Evolutionary conservation across 1,140 invertebrate genomes (phyloP).

Genomic region (Wiebesia pumilae): DNA sequence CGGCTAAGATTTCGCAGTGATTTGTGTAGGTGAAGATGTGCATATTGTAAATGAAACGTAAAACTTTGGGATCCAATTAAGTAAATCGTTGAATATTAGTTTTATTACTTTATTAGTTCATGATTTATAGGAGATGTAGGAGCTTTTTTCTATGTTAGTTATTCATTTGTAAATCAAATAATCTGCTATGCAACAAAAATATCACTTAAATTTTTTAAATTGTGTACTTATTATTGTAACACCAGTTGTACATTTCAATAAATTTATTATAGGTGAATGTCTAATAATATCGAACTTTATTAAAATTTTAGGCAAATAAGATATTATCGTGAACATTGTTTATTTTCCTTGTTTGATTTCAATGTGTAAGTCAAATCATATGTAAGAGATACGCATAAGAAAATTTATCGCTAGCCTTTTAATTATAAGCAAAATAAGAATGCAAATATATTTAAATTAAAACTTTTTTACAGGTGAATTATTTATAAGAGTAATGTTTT

Average conservation of each 20-base stretch:
- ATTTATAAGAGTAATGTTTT: not conserved
- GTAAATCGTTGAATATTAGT: not conserved
- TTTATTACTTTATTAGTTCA: not conserved
- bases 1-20: not conserved
- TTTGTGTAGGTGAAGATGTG: not conserved
- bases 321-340: not conserved
- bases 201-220: not conserved
- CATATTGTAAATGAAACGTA: not conserved
- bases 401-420: not conserved
- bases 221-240: not conserved
- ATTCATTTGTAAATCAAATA: not conserved
- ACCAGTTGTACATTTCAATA: not conserved
- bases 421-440: not conserved
- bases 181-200: no score
- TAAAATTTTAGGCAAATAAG: not conserved
- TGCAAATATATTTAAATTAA: not conserved
- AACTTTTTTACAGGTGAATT: not conserved
- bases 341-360: not conserved
- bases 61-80: not conserved
- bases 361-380: not conserved
- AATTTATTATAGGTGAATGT: no score
- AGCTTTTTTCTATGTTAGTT: not conserved
- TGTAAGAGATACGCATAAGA: not conserved
- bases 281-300: no score
- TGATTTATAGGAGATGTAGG: not conserved